Base-by-base conservation (phyloP, 2,888 invertebrate genomes). In the Ariolimax columbianus region DNA sequence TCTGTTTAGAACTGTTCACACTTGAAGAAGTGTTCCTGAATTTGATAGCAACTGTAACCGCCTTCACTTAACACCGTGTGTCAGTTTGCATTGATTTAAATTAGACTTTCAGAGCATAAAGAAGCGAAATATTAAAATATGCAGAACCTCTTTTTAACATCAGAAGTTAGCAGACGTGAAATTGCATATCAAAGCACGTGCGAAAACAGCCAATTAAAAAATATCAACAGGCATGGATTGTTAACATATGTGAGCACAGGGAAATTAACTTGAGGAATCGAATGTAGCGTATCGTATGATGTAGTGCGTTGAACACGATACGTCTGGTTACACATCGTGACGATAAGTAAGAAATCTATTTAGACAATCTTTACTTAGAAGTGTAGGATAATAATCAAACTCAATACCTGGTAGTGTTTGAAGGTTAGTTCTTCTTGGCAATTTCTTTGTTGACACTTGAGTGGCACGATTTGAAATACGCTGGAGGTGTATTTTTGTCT, bases 21-120 rank as follows among this genome's bases (percentile, higher is more conserved):
- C 66, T 30, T 66, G 23, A 14, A 55, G 11, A 11, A 43, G n/a
- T n/a, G 4, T 40, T n/a, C 11, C 3, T 43, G 6, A 43, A 73
- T 73, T 73, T 73, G 73, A 73, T 73, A 73, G 73, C 75, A 33
- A 30, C 14, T 51, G 17, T 51, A 75, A 47, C 17, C 75, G 26
- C 26, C 19, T 51, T 30, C 17, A 47, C 33, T 47, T 33, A 51
- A 7, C 51, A 30, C 23, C 33, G 75, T 51, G 51, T 36, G 47
- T 75, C 75, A 75, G 75, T 51, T 75, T 75, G 33, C 23, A 47
- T 33, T 9, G 30, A 51, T 30, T 30, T 51, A 75, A 75, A 51
- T 51, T 51, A 51, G 33, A 19, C 30, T 19, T 51, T 30, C 33
- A 51, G 33, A 75, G 6, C 47, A 3, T 11, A 26, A 4, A 33